Evolutionary conservation across 2,888 invertebrate genomes (phyloP).

Genomic region (Lochmaea capreae): DNA sequence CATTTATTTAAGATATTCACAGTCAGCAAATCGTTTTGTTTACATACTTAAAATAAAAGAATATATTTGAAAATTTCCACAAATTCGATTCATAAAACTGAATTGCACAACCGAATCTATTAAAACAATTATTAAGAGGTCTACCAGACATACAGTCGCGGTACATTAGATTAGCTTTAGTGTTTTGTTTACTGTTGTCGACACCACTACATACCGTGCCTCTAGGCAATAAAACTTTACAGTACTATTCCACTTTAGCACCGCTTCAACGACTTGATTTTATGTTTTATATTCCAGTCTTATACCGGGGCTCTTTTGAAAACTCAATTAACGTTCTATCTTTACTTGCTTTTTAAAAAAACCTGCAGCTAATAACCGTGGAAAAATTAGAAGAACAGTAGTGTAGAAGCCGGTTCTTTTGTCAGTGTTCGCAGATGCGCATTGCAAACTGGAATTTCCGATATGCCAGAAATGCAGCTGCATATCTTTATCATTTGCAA

Average conservation of each 20-base stretch:
- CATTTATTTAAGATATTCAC: not conserved
- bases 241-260: slow-evolving; percentile 27
- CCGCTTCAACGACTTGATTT: slow-evolving; percentile 8
- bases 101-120: slow-evolving; percentile 4
- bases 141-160: not conserved
- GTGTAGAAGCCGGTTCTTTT: too few species aligned
- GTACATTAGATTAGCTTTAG: slow-evolving; percentile 31
- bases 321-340: not conserved
- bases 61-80: not conserved
- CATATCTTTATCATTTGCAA: too few species aligned
- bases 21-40: not conserved
- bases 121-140: slow-evolving; percentile 1
- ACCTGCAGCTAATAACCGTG: too few species aligned
- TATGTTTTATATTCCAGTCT: slow-evolving; percentile 15
- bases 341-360: too few species aligned
- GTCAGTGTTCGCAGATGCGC: too few species aligned
- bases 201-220: slow-evolving; percentile 7
- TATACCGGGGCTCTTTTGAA: slow-evolving; percentile 8
- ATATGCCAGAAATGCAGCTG: too few species aligned
- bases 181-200: slow-evolving; percentile 34
- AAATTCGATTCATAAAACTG: not conserved
- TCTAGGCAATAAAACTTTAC: slow-evolving; percentile 29
- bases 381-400: too few species aligned
- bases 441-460: too few species aligned
- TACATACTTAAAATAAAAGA: not conserved